Evolutionary conservation across 2,888 invertebrate species (phyloP).

Genomic region (Meganola albula): DNA sequence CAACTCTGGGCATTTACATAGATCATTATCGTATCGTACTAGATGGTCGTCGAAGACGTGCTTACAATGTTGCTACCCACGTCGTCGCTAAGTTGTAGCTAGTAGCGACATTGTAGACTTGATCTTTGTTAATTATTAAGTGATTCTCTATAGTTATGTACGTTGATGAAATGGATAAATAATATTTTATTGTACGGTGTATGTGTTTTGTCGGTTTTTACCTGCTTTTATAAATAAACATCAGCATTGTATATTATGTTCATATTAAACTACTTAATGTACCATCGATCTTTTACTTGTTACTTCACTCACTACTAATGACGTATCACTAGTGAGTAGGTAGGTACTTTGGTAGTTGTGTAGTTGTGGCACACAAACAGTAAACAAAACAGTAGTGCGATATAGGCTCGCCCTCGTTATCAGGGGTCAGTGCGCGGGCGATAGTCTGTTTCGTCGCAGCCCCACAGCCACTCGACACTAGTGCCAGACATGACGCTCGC

Average conservation of each 20-base stretch:
- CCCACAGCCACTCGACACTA: not conserved
- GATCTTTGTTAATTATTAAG: slow-evolving; percentile 35
- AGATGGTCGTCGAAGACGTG: slow-evolving; percentile 6
- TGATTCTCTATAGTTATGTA: slow-evolving; percentile 42
- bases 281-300: slow-evolving; percentile 35
- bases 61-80: no score
- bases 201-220: slow-evolving; percentile 68
- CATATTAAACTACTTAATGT: slow-evolving; percentile 69
- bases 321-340: no score
- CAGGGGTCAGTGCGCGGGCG: not conserved
- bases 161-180: slow-evolving; percentile 40
- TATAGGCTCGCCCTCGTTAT: not conserved
- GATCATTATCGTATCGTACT: slow-evolving; percentile 10
- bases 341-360: no score
- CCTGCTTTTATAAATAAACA: slow-evolving; percentile 74
- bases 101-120: slow-evolving; percentile 19
- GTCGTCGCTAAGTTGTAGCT: no score
- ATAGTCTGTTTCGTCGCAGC: slow-evolving; percentile 1
- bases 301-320: no score
- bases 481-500: slow-evolving; percentile 12
- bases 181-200: slow-evolving; percentile 60
- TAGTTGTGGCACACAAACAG: no score
- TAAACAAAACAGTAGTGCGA: not conserved
- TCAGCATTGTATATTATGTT: slow-evolving; percentile 75
- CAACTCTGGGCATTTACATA: slow-evolving; percentile 4